Conservation (phyloP, 53 echinoderm and acorn worm species). For the Henricia sp. region DNA sequence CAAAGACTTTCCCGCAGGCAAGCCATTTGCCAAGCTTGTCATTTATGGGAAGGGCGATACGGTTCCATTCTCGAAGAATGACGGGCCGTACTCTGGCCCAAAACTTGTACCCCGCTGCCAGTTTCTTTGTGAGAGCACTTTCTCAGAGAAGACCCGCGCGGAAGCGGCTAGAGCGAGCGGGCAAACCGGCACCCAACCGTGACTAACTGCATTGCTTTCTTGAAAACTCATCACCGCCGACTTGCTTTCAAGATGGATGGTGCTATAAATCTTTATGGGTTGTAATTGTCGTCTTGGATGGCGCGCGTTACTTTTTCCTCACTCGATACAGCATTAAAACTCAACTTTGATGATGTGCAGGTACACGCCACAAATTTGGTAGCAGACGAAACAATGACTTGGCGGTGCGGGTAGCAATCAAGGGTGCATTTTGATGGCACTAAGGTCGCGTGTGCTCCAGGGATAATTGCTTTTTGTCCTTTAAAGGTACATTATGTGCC, state of each 20-base stretch:
- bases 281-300: constrained; percentile 48
- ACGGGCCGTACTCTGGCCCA: constrained; percentile 2
- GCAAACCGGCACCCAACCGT: constrained; percentile 42
- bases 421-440: not conserved
- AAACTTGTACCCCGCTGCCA: not conserved
- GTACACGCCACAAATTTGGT: not conserved
- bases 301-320: constrained; percentile 1
- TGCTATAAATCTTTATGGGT: constrained; percentile 63
- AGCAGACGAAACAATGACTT: constrained; percentile 19
- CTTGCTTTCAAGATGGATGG: constrained; percentile 18
- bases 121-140: not conserved
- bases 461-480: too few relatives aligned
- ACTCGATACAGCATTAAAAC: not conserved
- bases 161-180: too few relatives aligned
- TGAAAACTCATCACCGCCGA: constrained; percentile 48
- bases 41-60: constrained; percentile 26
- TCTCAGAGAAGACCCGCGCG: not conserved
- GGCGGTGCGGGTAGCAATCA: not conserved
- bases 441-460: not conserved
- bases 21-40: constrained; percentile 57
- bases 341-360: constrained; percentile 49
- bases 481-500: too few relatives aligned
- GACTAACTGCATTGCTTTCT: constrained; percentile 51
- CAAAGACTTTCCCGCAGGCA: constrained; percentile 52
- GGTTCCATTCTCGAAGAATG: constrained; percentile 30